Base-by-base conservation (phyloP, 2,113 vertebrate genomes). In the Corythoichthys intestinalis region DNA sequence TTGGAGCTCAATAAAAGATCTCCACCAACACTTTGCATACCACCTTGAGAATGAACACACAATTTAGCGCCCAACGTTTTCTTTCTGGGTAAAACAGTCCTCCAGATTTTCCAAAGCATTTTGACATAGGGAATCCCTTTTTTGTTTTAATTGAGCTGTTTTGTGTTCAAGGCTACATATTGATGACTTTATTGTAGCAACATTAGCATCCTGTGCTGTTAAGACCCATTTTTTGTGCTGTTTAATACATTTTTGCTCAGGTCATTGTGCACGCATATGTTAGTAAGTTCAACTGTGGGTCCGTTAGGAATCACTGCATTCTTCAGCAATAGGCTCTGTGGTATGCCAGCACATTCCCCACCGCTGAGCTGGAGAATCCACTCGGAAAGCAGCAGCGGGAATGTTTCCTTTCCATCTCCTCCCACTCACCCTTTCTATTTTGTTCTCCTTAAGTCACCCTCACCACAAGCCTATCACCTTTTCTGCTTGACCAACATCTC, bases 261-360 rank as follows among this genome's bases (percentile, higher is more conserved):
- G 61, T 73, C 56, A 69, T 58, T 67, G 60, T 59, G 46, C 47
- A 48, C 38, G 75, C n/a, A 61, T 69, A 59, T 35, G 58, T 67
- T 62, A 44, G 14, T 6, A 46, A 7, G 58, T 49, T 61, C 37
- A 70, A 73, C 73, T 90, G 75, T 89, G 90, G 93, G 93, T 91
- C 91, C 88, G 88, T 86, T 88, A 89, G 93, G 94, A 97, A 96
- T 95, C 93, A 88, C 91, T 82, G 66, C 94, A 95, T 97, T 98
- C 94, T 94, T 94, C 85, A 84, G 87, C 88, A 91, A 86, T 80
- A 84, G 77, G 59, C 70, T 92, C 85, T 93, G 93, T 85, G 92
- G 94, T 91, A 86, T 90, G 93, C 94, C 94, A 94, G 92, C 87
- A 86, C 94, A 97, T 97, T 98, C 96, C 94, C 88, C 89, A 86